Percentiles rank a stretch among this genome's conserved stretches.
Conservation (phyloP, 1,140 invertebrate genomes). For the Yoshiicerus persimilis region DNA sequence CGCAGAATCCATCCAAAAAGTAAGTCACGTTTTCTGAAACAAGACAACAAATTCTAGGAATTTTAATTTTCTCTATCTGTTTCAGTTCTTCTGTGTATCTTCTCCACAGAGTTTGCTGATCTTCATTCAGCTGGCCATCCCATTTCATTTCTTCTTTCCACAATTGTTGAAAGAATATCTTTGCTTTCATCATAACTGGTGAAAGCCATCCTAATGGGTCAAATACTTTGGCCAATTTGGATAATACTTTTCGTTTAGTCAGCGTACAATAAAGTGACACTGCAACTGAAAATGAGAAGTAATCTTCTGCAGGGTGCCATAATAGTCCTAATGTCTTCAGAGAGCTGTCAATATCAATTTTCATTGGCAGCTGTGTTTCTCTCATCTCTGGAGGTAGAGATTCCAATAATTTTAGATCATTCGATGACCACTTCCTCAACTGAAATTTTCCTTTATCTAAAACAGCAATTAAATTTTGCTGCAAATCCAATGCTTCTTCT, state of each 20-base stretch:
- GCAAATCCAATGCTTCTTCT: constrained; percentile 38
- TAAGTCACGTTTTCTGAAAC: neutral
- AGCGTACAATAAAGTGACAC: neutral
- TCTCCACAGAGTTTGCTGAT: too few relatives aligned
- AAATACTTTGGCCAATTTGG: constrained; percentile 20
- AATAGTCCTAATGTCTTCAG: constrained; percentile 51
- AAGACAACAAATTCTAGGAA: neutral
- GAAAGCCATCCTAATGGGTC: constrained; percentile 36
- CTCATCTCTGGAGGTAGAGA: neutral
- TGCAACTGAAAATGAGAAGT: neutral
- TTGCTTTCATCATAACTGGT: constrained; percentile 48
- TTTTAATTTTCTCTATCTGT: neutral
- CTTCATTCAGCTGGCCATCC: too few relatives aligned
- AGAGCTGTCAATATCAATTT: constrained; percentile 36
- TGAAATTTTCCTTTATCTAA: constrained; percentile 49
- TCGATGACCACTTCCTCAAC: constrained; percentile 27
- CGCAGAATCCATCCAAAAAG: neutral
- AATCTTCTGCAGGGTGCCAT: constrained; percentile 51
- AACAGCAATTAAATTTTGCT: constrained; percentile 46
- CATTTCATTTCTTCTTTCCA: constrained; percentile 51
- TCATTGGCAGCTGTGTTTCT: neutral
- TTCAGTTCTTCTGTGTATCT: too few relatives aligned
- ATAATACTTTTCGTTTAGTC: constrained; percentile 34
- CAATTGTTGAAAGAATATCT: constrained; percentile 52
- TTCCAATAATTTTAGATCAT: neutral